These are phyloP conservation scores for Cantharis nigra DNA, from an alignment of 2,888 invertebrate species.

Conservation along the genomic window DNA sequence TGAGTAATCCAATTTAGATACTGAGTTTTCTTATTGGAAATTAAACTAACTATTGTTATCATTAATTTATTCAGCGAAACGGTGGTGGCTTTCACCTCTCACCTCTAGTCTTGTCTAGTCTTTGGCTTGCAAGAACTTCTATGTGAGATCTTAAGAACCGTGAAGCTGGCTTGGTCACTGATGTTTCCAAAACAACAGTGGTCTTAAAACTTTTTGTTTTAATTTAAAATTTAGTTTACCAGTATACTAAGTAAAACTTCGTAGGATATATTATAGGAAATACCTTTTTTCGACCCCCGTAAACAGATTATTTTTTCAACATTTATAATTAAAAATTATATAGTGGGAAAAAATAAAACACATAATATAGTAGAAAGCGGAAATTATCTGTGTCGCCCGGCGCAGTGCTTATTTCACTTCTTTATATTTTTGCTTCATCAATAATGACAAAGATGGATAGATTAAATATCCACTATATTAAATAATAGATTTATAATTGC, in stretches of 20 bases:
- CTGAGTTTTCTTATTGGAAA: too few relatives aligned
- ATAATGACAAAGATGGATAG: too few relatives aligned
- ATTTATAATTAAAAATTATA: background rate
- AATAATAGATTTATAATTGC: background rate
- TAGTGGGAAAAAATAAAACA: background rate
- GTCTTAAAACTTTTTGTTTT: constrained; percentile 11
- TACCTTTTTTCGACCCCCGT: too few relatives aligned
- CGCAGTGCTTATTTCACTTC: background rate
- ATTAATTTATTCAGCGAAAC: constrained; percentile 45
- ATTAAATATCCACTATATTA: background rate
- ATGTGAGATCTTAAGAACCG: constrained; percentile 51
- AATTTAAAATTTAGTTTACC: background rate
- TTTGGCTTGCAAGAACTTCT: constrained; percentile 39
- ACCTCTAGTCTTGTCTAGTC: constrained; percentile 48
- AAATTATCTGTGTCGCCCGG: background rate
- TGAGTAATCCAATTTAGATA: too few relatives aligned
- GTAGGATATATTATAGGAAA: too few relatives aligned
- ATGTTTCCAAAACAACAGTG: constrained; percentile 31
- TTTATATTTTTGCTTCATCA: background rate
- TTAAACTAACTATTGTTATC: too few relatives aligned
- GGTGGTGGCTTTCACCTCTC: constrained; percentile 48
- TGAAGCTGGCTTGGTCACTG: constrained; percentile 48
- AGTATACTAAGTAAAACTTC: background rate
- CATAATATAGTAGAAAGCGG: background rate
- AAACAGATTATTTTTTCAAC: background rate